Evolutionary conservation across 2,113 vertebrate genomes (phyloP).

Genomic region (Lagopus muta): DNA sequence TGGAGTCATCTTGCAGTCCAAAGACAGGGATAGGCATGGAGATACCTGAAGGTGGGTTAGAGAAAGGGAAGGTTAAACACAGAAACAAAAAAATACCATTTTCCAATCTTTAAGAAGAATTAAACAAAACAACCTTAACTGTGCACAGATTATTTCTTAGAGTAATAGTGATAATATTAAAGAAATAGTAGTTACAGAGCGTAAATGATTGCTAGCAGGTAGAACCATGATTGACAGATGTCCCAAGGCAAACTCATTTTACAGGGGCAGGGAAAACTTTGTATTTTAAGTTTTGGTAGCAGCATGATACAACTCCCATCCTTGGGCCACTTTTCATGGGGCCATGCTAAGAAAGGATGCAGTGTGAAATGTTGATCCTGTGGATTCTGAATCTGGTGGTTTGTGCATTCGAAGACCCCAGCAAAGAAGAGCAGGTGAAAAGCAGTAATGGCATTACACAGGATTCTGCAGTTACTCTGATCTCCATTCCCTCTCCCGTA

Average conservation of each 20-base stretch:
- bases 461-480: neutral
- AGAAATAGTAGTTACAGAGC: neutral
- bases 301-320: neutral
- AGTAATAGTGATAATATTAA: neutral
- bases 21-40: conserved; percentile 95
- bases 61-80: conserved; percentile 26
- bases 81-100: neutral
- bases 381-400: neutral
- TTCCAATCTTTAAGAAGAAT: neutral
- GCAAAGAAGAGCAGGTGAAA: neutral
- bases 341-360: neutral
- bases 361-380: neutral
- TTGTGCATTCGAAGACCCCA: neutral
- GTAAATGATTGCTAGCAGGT: neutral
- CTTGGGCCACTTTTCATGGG: neutral
- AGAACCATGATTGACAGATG: neutral
- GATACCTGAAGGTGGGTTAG: conserved; percentile 79
- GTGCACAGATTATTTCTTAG: neutral
- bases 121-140: neutral
- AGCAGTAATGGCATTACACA: neutral
- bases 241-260: neutral
- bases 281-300: neutral
- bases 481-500: neutral
- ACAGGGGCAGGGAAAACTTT: neutral
- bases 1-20: conserved; percentile 89